phyloP scores from a whole-genome alignment of 2,888 invertebrate species.

The Melanophora roralis region DNA sequence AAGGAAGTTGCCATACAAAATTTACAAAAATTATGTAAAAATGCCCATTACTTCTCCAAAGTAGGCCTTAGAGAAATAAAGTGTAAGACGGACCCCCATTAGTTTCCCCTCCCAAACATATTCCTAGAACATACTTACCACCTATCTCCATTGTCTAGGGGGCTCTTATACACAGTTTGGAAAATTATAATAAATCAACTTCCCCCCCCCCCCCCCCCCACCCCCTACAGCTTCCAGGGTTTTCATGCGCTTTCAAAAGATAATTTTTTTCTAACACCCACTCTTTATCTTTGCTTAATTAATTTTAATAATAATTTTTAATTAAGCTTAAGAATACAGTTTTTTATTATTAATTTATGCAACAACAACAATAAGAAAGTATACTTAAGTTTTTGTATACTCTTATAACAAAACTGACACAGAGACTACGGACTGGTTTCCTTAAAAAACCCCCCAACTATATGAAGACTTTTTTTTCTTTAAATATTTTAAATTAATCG shows the following conservation, averaged over 20 bases:
- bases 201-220: no score
- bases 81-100: no score
- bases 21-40: no score
- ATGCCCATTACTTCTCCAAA: no score
- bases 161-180: no score
- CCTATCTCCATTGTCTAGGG: no score
- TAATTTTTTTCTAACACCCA: slow-evolving; percentile 38
- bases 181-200: no score
- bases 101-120: no score
- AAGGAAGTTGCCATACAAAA: no score
- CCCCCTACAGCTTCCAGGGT: no score
- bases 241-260: neutral
- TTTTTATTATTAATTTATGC: neutral
- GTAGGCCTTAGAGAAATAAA: no score
- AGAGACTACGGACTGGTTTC: slow-evolving; percentile 52
- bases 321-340: slow-evolving; percentile 47
- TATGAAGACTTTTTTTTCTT: slow-evolving; percentile 27
- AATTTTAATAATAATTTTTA: slow-evolving; percentile 59
- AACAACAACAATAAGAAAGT: slow-evolving; percentile 1
- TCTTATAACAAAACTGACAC: slow-evolving; percentile 48
- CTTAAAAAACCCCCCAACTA: slow-evolving; percentile 38
- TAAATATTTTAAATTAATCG: slow-evolving; percentile 64
- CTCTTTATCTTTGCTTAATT: slow-evolving; percentile 18
- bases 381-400: slow-evolving; percentile 31
- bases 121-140: no score